A percentile compares a stretch with the other conserved stretches of the same genome.
Evolutionary conservation across 2,888 invertebrate genomes (phyloP).

Genomic region (Belgica antarctica): DNA sequence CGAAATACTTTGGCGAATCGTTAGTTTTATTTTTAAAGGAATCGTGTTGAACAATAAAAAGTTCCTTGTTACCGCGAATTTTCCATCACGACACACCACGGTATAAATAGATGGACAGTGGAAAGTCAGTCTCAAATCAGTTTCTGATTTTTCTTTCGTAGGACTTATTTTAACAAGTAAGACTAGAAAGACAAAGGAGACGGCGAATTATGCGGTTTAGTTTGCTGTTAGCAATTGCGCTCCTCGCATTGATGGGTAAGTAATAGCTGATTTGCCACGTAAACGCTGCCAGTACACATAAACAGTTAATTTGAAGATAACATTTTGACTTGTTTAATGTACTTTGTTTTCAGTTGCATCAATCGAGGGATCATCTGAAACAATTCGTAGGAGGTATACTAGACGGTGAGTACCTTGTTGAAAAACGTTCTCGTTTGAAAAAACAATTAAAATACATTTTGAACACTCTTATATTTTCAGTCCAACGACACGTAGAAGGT

Average conservation of each 20-base stretch:
- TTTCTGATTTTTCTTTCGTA: not conserved
- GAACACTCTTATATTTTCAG: too few relatives aligned
- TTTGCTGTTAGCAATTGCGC: conserved; percentile 12
- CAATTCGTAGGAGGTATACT: not conserved
- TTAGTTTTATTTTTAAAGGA: conserved; percentile 9
- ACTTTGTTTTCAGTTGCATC: not conserved
- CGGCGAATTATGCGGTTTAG: not conserved
- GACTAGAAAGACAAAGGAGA: not conserved
- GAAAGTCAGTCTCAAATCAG: not conserved
- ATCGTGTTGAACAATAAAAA: not conserved
- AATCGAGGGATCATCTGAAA: not conserved
- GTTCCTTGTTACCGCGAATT: conserved; percentile 23
- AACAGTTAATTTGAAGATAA: too few relatives aligned
- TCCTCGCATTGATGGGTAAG: not conserved
- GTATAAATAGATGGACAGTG: not conserved
- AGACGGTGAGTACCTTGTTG: conserved; percentile 4
- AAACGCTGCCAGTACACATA: not conserved
- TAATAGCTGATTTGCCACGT: not conserved
- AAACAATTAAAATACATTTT: too few relatives aligned
- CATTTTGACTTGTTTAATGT: not conserved
- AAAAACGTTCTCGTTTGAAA: too few relatives aligned
- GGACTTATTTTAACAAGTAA: not conserved
- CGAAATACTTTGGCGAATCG: not conserved
- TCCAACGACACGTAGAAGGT: too few relatives aligned
- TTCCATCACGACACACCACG: not conserved